Percentiles rank a stretch among this genome's conserved stretches.
These are phyloP conservation scores for Drosophila cognata DNA, from an alignment of 2,888 invertebrate species.

Conservation along the genomic window DNA sequence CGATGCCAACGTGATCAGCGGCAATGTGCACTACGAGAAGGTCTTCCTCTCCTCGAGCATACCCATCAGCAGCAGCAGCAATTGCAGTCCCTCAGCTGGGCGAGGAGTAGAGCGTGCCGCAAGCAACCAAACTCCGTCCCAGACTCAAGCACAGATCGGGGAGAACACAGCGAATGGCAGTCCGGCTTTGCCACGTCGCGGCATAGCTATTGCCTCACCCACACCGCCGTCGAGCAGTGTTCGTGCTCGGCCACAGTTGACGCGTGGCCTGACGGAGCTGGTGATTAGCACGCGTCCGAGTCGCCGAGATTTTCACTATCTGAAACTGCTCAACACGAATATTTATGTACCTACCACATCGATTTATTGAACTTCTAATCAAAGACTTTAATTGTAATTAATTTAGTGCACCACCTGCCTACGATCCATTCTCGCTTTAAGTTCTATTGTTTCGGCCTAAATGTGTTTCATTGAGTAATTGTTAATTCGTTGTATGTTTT, in stretches of 20 bases:
- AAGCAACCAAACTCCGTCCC: constrained; percentile 29
- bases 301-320: constrained; percentile 82
- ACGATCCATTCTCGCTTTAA: constrained; percentile 55
- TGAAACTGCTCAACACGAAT: constrained; percentile 66
- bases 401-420: constrained; percentile 46
- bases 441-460: constrained; percentile 43
- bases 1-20: constrained; percentile 57
- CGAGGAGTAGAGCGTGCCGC: constrained; percentile 24
- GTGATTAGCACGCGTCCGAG: constrained; percentile 84
- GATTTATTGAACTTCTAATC: constrained; percentile 59
- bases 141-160: constrained; percentile 13
- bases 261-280: constrained; percentile 84
- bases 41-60: constrained; percentile 83
- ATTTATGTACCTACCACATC: constrained; percentile 36
- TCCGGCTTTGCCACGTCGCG: constrained; percentile 56
- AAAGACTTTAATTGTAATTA: constrained; percentile 76
- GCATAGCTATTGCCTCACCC: constrained; percentile 34
- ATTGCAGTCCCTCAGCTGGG: constrained; percentile 8
- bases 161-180: constrained; percentile 38
- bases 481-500: constrained; percentile 78
- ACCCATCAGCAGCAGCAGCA: constrained; percentile 55
- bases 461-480: constrained; percentile 56
- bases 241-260: constrained; percentile 69
- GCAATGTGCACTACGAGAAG: constrained; percentile 83
- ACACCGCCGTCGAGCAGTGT: constrained; percentile 24